Evolutionary conservation across 2,797 vertebrate species (phyloP).

Genomic region (Tragelaphus oryx): DNA sequence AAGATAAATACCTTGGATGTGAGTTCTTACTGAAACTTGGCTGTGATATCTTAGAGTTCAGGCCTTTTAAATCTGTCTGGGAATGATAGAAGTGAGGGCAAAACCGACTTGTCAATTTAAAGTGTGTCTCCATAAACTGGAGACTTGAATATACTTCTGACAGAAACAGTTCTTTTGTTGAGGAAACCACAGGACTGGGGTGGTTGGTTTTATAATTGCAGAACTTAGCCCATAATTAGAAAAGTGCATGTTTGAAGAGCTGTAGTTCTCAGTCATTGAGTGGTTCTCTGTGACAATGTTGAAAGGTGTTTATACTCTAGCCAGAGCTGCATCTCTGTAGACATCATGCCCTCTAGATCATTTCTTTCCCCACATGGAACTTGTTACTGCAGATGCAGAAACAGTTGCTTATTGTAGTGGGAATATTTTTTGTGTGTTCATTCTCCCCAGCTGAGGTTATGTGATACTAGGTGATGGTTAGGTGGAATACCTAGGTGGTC

Average conservation of each 20-base stretch:
- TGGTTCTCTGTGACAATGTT: not conserved
- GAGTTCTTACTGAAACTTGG: not conserved
- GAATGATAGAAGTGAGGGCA: not conserved
- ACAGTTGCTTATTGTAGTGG: not conserved
- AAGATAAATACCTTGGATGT: not conserved
- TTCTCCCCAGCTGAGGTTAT: not conserved
- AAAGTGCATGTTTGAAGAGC: not conserved
- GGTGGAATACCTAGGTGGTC: not conserved
- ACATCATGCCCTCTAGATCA: not conserved
- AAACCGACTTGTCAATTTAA: not conserved
- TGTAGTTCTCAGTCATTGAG: not conserved
- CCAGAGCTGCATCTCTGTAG: not conserved
- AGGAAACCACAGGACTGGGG: not conserved
- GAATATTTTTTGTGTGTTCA: conserved; percentile 12
- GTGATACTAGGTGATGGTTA: not conserved
- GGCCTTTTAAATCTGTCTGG: not conserved
- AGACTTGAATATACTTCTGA: not conserved
- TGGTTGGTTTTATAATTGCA: conserved; percentile 6
- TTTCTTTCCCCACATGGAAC: not conserved
- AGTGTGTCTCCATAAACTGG: not conserved
- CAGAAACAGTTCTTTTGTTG: not conserved
- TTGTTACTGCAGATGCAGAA: not conserved
- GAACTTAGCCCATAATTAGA: not conserved
- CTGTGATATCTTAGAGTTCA: not conserved
- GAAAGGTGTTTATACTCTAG: not conserved